Conservation (phyloP, 2,888 invertebrate species). For the Malachius bipustulatus region DNA sequence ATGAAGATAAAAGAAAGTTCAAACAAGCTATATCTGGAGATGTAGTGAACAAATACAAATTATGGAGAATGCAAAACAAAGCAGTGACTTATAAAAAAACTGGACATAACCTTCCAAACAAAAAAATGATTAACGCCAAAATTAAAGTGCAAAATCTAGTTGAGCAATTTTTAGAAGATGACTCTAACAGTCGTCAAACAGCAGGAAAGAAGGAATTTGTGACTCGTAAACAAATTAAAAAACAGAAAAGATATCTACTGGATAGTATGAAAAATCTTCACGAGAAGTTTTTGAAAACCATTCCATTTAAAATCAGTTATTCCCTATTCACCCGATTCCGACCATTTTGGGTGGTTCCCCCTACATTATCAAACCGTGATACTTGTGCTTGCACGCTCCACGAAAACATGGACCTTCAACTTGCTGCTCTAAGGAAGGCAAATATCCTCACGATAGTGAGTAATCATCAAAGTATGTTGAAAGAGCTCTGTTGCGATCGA, state of each 20-base stretch:
- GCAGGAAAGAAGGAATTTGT: slow-evolving; percentile 4
- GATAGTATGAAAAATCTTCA: slow-evolving; percentile 3
- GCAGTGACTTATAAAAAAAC: slow-evolving; percentile 5
- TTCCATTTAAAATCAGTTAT: slow-evolving; percentile 6
- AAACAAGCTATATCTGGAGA: slow-evolving; percentile 1
- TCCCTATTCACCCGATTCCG: slow-evolving; percentile 7
- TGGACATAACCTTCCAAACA: neutral
- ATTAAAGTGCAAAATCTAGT: neutral
- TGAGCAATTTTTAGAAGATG: neutral
- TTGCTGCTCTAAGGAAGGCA: slow-evolving; percentile 7
- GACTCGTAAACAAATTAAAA: slow-evolving; percentile 4
- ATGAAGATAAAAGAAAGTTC: slow-evolving; percentile 3
- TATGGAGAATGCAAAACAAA: neutral
- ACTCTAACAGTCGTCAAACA: neutral
- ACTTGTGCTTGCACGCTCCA: slow-evolving; percentile 8
- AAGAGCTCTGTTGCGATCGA: slow-evolving; percentile 7
- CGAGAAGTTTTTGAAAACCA: slow-evolving; percentile 5
- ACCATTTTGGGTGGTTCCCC: slow-evolving; percentile 7
- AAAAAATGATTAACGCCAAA: neutral
- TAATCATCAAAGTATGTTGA: slow-evolving; percentile 8
- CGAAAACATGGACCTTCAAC: slow-evolving; percentile 8
- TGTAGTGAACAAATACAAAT: neutral
- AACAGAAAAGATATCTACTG: slow-evolving; percentile 3
- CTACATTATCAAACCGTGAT: slow-evolving; percentile 7
- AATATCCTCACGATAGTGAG: slow-evolving; percentile 4